Base-by-base conservation (phyloP, 2,113 vertebrate genomes). In the Carlito syrichta region DNA sequence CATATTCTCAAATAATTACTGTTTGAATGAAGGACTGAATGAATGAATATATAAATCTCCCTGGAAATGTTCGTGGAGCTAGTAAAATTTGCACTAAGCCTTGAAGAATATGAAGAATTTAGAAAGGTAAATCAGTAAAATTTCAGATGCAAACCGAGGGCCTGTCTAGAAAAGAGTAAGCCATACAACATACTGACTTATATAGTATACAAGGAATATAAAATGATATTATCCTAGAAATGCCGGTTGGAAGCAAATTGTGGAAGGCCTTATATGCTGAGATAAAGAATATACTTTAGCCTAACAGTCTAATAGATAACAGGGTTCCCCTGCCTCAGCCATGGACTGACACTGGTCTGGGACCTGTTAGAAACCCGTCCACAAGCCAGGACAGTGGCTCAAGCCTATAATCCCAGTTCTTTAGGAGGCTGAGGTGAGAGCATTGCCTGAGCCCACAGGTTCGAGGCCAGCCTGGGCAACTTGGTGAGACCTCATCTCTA, bases 1-100 rank as follows among this genome's bases (percentile, higher is more conserved):
- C n/a, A 95, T 92, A 90, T 91, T 86, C 52, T 73, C 25, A 92
- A 71, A 86, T 63, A 94, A 83, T 71, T 81, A 79, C 52, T 81
- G 79, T 32, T 86, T 82, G 32, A 94, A 77, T 73, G 32, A 85
- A 91, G 27, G 4, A 48, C 30, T 68, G 54, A 91, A 78, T 66
- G 27, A 40, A 73, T 74, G 14, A 23, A 77, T 82, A 66, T 60
- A 45, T 74, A 76, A 74, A 23, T 38, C 8, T 25, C 93, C 19
- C 14, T 88, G 40, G 10, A 60, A n/a, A 79, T 77, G 19, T 78
- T 91, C 50, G 45, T 22, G 27, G 50, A 69, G 27, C 40, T 74
- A 78, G 38, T 48, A 58, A 86, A 94, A 93, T 95, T 62, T 97
- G n/a, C 89, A 86, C 40, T n/a, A 45, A 69, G n/a, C 8, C 5